Evolutionary conservation across 2,888 invertebrate genomes (phyloP).

Genomic region (Chrysolina haemoptera): DNA sequence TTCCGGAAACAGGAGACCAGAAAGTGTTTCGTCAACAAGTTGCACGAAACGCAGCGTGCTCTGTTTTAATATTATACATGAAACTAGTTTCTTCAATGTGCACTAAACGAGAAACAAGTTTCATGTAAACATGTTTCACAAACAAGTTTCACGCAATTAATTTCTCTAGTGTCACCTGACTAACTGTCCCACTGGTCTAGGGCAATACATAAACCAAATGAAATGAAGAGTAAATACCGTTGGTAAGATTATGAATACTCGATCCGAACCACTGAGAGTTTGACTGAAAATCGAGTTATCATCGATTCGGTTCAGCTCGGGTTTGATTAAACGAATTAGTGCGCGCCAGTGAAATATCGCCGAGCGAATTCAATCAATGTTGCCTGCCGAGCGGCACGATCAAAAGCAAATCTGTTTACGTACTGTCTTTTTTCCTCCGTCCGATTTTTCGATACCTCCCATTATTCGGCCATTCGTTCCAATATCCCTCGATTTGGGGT

Average conservation of each 20-base stretch:
- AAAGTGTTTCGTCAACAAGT: no score
- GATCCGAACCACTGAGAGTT: background rate
- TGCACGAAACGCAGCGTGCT: no score
- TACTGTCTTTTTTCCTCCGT: background rate
- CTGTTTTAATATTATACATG: no score
- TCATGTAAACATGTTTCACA: no score
- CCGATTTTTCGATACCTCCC: background rate
- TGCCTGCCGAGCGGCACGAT: background rate
- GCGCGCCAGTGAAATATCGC: background rate
- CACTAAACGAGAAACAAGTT: no score
- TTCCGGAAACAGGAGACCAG: no score
- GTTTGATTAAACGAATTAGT: slow-evolving; percentile 13
- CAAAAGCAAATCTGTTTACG: background rate
- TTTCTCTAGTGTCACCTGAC: no score
- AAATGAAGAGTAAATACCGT: background rate
- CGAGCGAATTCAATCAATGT: slow-evolving; percentile 7
- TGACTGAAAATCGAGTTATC: background rate
- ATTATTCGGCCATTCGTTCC: slow-evolving; percentile 10
- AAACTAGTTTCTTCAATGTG: no score
- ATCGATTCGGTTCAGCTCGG: background rate
- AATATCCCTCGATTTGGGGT: background rate
- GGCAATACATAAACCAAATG: background rate
- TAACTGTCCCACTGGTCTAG: no score
- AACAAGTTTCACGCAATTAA: no score
- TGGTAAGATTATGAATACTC: background rate